Evolutionary conservation across 2,113 vertebrate genomes (phyloP).

Genomic region (Vulpes ferrilata): DNA sequence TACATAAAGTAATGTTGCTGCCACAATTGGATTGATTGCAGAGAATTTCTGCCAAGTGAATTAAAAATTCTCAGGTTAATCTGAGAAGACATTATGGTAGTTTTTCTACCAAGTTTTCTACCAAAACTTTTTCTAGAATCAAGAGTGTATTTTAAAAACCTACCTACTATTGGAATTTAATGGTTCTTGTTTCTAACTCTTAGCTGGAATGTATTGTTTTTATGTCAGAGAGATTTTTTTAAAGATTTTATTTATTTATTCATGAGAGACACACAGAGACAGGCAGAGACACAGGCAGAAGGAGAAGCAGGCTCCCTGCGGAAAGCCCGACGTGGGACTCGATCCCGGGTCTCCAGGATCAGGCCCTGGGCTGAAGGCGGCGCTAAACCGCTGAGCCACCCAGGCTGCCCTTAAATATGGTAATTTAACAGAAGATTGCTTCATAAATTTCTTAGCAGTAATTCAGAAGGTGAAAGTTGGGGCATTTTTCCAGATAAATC

Average conservation of each 20-base stretch:
- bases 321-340: no score
- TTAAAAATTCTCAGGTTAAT: neutral
- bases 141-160: constrained; percentile 2
- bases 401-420: neutral
- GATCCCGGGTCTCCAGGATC: no score
- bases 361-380: no score
- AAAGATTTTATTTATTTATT: no score
- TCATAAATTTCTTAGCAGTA: neutral
- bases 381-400: neutral
- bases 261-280: no score
- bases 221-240: neutral
- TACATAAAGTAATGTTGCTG: neutral
- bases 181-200: constrained; percentile 22
- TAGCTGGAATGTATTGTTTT: constrained; percentile 4
- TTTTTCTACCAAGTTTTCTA: neutral
- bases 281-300: no score
- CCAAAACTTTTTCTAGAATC: neutral
- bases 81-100: neutral
- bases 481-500: neutral
- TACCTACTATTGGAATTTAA: neutral
- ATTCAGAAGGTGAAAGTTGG: constrained; percentile 10
- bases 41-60: neutral
- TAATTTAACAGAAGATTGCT: constrained; percentile 1
- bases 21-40: neutral
- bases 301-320: no score